phyloP scores from a whole-genome alignment of 2,797 vertebrate species.

The Intellagama lesueurii region DNA sequence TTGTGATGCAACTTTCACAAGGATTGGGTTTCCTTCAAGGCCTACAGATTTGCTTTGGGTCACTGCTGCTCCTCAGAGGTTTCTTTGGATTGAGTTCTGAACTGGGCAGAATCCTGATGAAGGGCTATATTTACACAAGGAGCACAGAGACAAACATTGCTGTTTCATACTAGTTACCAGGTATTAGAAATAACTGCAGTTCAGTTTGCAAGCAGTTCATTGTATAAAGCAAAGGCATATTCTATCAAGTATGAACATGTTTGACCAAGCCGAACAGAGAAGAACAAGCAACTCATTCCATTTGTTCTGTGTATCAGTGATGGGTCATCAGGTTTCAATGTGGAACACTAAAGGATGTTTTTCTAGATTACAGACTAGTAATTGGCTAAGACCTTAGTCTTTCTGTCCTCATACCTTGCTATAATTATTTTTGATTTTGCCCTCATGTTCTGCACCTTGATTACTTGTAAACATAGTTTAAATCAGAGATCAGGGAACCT shows the following conservation, averaged over 20 bases:
- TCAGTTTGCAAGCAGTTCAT: conserved; percentile 41
- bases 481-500: conserved; percentile 41
- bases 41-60: not conserved
- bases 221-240: conserved; percentile 60
- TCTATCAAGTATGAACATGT: conserved; percentile 60
- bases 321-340: conserved; percentile 67
- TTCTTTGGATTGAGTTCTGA: not conserved
- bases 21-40: not conserved
- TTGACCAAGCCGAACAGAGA: conserved; percentile 65
- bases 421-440: conserved; percentile 43
- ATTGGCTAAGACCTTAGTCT: conserved; percentile 62
- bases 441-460: conserved; percentile 50
- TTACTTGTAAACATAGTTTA: conserved; percentile 69
- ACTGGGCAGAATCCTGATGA: not conserved
- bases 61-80: not conserved
- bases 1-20: not conserved
- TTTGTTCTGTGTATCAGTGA: conserved; percentile 60
- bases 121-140: not conserved
- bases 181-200: conserved; percentile 29
- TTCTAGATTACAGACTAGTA: conserved; percentile 64
- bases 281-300: conserved; percentile 61
- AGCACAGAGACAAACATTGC: not conserved
- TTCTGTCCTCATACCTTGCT: conserved; percentile 65
- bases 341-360: conserved; percentile 66
- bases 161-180: conserved; percentile 38